Evolutionary conservation across 2,797 vertebrate genomes (phyloP).

Genomic region (Crocidura indochinensis): DNA sequence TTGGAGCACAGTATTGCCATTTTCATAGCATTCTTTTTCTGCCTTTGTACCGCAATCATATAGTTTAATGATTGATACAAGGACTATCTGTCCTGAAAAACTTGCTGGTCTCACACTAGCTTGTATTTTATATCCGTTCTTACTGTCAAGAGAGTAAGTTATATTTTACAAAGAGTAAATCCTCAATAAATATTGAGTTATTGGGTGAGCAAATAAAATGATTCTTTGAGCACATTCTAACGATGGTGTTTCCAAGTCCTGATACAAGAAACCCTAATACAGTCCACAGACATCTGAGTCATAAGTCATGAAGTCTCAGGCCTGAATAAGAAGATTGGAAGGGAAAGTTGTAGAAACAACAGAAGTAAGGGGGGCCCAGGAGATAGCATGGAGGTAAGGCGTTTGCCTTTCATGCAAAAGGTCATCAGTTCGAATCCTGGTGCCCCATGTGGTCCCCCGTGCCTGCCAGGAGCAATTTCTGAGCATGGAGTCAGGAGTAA

Average conservation of each 20-base stretch:
- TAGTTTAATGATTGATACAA: neutral
- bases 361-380: no score
- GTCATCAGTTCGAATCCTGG: no score
- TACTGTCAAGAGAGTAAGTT: neutral
- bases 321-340: neutral
- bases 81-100: constrained; percentile 6
- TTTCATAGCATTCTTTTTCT: neutral
- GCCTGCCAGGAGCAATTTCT: no score
- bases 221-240: neutral
- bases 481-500: no score
- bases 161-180: neutral
- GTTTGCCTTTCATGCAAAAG: no score
- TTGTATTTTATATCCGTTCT: neutral
- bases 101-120: neutral
- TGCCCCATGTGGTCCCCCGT: no score
- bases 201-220: neutral
- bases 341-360: neutral
- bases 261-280: neutral
- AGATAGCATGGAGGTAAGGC: no score
- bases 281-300: neutral
- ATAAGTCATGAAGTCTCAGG: neutral
- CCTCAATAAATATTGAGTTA: neutral
- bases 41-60: neutral
- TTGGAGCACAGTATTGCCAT: neutral
- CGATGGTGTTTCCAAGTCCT: neutral